Evolutionary conservation across 1,140 invertebrate genomes (phyloP), one percentile per base, ranked within the genome.

Genomic region (Leptopilina boulardi): DNA sequence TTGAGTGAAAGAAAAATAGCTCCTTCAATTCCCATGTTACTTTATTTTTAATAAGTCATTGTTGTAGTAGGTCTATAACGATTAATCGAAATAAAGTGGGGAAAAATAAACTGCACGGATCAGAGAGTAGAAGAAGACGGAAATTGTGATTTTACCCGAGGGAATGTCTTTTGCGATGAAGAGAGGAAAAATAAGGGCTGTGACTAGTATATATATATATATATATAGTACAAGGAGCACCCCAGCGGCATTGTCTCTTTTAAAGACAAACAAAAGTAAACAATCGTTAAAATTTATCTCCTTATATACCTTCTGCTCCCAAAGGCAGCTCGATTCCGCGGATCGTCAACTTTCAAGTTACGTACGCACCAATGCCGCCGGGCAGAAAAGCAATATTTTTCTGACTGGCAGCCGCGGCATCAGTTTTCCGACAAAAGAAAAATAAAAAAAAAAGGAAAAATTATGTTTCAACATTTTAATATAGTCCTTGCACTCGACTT

Each of bases 271-370:
- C 71, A 66, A 83, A 81, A 81, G 77, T 66, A 83, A 81, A 81
- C 80, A 80, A 56, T 83, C 76, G 80, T 83, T 80, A 79, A 82
- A 83, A 83, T 82, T 77, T 79, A 82, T 83, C 76, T 41, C 66
- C 42, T 80, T 80, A 73, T 75, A 73, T 80, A 78, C 73, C 75
- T 83, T 82, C 81, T 77, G 80, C 73, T 71, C 21, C 73, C 19
- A 59, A 76, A 34, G 71, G 74, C 71, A 34, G 71, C 71, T 80
- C 73, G 44, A 81, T 80, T 78, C 42, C 44, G 21, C 26, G 70
- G 74, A 78, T 81, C 79, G 59, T 74, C 66, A 73, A 54, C 74
- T 77, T 83, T 80, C 78, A 75, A 76, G 51, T 71, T 23, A 42
- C 23, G 6, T 71, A 26, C 75, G 47, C 41, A 76, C 70, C 71